Conservation (phyloP, 2,113 vertebrate species). For the Chamaetylas fuelleborni region DNA sequence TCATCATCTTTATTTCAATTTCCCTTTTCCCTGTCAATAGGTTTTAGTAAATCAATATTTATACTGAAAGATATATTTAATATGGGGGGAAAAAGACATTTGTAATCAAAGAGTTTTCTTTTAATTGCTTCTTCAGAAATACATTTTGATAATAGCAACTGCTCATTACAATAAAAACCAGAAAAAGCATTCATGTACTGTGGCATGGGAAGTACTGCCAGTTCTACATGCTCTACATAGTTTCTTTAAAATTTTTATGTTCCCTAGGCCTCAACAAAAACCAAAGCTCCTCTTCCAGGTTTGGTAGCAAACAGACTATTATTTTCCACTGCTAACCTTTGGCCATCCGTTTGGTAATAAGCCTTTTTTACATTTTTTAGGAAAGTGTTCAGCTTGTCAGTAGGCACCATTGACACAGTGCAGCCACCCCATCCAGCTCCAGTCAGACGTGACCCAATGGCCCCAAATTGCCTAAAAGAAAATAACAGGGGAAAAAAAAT, state of each 20-base stretch:
- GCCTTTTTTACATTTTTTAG: slow-evolving; percentile 80
- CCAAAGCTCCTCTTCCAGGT: slow-evolving; percentile 88
- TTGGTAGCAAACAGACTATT: slow-evolving; percentile 89
- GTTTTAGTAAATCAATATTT: slow-evolving; percentile 30
- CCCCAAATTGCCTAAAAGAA: slow-evolving; percentile 84
- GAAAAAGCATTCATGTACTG: slow-evolving; percentile 64
- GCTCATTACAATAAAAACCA: slow-evolving; percentile 57
- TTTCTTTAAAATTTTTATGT: slow-evolving; percentile 59
- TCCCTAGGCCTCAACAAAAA: slow-evolving; percentile 83
- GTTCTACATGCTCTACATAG: slow-evolving; percentile 59
- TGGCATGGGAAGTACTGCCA: slow-evolving; percentile 64
- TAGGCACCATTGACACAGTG: slow-evolving; percentile 91
- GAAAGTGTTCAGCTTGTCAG: slow-evolving; percentile 81
- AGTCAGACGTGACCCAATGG: slow-evolving; percentile 90
- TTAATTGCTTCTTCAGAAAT: slow-evolving; percentile 55
- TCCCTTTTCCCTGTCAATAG: background rate
- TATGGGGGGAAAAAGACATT: background rate
- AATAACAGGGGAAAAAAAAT: background rate
- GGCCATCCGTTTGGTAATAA: slow-evolving; percentile 79
- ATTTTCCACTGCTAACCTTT: slow-evolving; percentile 69
- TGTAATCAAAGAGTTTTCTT: slow-evolving; percentile 39
- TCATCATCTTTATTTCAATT: slow-evolving; percentile 13
- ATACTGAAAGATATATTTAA: slow-evolving; percentile 35
- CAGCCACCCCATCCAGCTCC: slow-evolving; percentile 99
- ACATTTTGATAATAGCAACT: slow-evolving; percentile 62